phyloP scores from a whole-genome alignment of 2,113 vertebrate genomes.

The Sardina pilchardus region DNA sequence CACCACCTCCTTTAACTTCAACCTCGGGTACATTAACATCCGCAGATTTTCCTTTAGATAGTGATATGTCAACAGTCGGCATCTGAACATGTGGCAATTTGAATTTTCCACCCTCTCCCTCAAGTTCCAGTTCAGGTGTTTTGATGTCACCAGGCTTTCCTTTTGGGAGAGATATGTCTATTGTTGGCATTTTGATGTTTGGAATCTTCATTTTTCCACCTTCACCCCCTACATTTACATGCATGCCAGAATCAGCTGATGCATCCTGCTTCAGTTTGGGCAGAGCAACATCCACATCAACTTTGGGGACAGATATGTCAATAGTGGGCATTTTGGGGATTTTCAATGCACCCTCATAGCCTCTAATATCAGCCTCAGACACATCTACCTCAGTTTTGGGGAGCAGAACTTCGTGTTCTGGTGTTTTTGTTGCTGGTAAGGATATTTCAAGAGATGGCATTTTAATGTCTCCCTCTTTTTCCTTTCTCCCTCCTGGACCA shows the following conservation, averaged over 20 bases:
- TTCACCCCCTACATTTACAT: constrained; percentile 31
- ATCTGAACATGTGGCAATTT: constrained; percentile 43
- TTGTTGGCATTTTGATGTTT: constrained; percentile 64
- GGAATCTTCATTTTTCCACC: constrained; percentile 60
- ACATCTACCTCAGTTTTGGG: constrained; percentile 66
- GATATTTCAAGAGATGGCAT: constrained; percentile 75
- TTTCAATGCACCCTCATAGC: constrained; percentile 71
- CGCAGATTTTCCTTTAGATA: constrained; percentile 42
- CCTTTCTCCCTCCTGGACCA: background rate
- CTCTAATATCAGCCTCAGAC: constrained; percentile 62
- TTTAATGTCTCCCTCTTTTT: constrained; percentile 64
- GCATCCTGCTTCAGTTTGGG: constrained; percentile 53
- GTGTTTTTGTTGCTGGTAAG: constrained; percentile 56
- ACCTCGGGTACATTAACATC: constrained; percentile 42
- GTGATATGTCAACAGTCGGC: constrained; percentile 51
- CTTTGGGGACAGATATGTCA: constrained; percentile 71
- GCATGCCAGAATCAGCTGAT: constrained; percentile 27
- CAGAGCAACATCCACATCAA: constrained; percentile 69
- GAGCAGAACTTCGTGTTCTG: constrained; percentile 57
- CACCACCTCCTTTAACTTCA: constrained; percentile 32
- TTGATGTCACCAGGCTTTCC: constrained; percentile 55
- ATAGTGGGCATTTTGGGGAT: constrained; percentile 66
- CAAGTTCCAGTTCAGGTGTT: constrained; percentile 38
- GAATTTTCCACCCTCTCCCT: constrained; percentile 31
- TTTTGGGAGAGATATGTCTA: constrained; percentile 54